These are phyloP conservation scores for Salvelinus alpinus DNA, from an alignment of 2,113 vertebrate species.

Conservation along the genomic window DNA sequence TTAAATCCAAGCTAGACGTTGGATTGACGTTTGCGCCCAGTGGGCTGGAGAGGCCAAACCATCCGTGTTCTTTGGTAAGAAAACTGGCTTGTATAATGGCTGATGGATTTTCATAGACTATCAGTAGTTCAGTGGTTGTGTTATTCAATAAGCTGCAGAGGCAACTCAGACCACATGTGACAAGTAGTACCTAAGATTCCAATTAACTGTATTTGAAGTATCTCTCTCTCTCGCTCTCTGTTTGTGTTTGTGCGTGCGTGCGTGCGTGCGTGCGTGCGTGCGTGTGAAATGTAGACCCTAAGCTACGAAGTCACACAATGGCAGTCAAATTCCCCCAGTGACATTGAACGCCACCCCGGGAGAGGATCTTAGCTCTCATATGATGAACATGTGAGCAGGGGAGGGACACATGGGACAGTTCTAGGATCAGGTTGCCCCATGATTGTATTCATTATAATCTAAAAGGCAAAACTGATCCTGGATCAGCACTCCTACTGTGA, in stretches of 20 bases:
- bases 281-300: constrained; percentile 1
- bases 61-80: constrained; percentile 40
- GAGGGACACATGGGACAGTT: too few species aligned
- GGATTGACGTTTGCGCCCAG: too few species aligned
- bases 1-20: too few species aligned
- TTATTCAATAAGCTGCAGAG: not conserved
- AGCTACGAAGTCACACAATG: not conserved
- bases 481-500: too few species aligned
- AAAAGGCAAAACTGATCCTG: too few species aligned
- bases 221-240: too few species aligned
- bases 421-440: too few species aligned
- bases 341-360: not conserved
- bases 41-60: constrained; percentile 13
- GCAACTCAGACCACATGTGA: constrained; percentile 43
- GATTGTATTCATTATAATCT: too few species aligned
- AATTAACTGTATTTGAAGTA: too few species aligned
- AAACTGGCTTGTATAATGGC: constrained; percentile 50
- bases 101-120: constrained; percentile 58
- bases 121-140: constrained; percentile 40
- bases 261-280: too few species aligned
- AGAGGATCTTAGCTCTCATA: not conserved
- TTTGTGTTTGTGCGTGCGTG: too few species aligned
- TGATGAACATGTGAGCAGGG: too few species aligned
- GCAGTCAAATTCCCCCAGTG: not conserved
- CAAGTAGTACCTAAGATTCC: not conserved